These are phyloP conservation scores for Steatocranus sp. DNA, from an alignment of 2,797 vertebrate species.

Conservation along the genomic window DNA sequence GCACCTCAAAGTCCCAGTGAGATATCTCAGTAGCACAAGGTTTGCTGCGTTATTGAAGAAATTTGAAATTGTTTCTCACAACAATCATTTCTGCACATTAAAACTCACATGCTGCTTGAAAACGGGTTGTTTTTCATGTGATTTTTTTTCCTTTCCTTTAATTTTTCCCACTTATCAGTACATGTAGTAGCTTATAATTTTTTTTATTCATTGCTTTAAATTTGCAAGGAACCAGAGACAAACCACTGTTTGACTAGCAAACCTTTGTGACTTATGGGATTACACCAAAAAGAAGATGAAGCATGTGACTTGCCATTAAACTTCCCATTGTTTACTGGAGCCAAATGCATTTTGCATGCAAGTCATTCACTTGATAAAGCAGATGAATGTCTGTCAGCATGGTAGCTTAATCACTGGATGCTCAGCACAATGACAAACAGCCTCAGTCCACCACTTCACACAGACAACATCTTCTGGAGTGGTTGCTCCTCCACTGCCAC, in stretches of 20 bases:
- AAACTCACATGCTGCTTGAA: not conserved
- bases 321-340: slow-evolving; percentile 20
- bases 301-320: not conserved
- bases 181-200: not conserved
- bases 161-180: not conserved
- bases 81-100: not conserved
- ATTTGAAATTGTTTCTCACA: not conserved
- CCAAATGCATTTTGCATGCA: slow-evolving; percentile 1
- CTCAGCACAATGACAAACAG: slow-evolving; percentile 52
- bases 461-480: slow-evolving; percentile 42
- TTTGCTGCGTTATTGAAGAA: not conserved
- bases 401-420: slow-evolving; percentile 53
- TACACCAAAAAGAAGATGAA: not conserved
- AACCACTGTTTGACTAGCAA: not conserved
- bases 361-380: slow-evolving; percentile 44
- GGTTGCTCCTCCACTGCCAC: slow-evolving; percentile 14
- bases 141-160: not conserved
- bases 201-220: not conserved
- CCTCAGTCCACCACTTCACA: slow-evolving; percentile 18
- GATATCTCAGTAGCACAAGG: not conserved
- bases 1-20: slow-evolving; percentile 7
- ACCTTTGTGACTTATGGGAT: not conserved
- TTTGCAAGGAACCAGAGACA: not conserved
- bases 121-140: not conserved
- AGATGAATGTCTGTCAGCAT: slow-evolving; percentile 53